phyloP scores from a whole-genome alignment of 64 coral and sea anemone genomes.

The Exaiptasia diaphana region DNA sequence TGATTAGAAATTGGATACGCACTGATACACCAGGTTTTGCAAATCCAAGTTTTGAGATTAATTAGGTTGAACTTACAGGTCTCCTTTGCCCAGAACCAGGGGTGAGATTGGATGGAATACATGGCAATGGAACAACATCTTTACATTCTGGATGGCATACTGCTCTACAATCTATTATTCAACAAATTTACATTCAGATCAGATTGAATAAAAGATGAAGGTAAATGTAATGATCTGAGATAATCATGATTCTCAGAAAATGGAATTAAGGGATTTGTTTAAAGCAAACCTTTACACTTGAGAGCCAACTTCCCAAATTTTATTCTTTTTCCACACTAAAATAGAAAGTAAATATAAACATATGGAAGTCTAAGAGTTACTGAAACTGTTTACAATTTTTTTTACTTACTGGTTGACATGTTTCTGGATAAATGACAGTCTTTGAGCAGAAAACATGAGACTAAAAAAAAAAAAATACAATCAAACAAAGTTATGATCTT shows the following conservation, averaged over 20 bases:
- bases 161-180: constrained; percentile 74
- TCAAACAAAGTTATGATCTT: no score
- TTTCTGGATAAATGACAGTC: constrained; percentile 90
- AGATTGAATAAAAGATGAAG: not conserved
- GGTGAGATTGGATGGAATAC: constrained; percentile 74
- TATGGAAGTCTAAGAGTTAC: not conserved
- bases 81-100: constrained; percentile 70
- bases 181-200: not conserved
- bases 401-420: constrained; percentile 85
- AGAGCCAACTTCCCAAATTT: constrained; percentile 94
- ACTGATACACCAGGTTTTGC: not conserved
- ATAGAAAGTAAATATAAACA: not conserved
- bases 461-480: constrained; percentile 36
- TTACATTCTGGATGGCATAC: constrained; percentile 98
- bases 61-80: constrained; percentile 41
- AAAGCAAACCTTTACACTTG: constrained; percentile 80
- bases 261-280: not conserved
- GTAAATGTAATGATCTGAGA: no score
- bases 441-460: constrained; percentile 83
- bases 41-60: no score
- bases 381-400: not conserved
- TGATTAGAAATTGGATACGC: not conserved
- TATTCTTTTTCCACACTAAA: constrained; percentile 90
- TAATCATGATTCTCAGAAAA: not conserved
- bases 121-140: constrained; percentile 72